Evolutionary conservation across 2,113 vertebrate species (phyloP), one percentile per base, ranked within the genome.

Genomic region (Ageneiosus marmoratus): DNA sequence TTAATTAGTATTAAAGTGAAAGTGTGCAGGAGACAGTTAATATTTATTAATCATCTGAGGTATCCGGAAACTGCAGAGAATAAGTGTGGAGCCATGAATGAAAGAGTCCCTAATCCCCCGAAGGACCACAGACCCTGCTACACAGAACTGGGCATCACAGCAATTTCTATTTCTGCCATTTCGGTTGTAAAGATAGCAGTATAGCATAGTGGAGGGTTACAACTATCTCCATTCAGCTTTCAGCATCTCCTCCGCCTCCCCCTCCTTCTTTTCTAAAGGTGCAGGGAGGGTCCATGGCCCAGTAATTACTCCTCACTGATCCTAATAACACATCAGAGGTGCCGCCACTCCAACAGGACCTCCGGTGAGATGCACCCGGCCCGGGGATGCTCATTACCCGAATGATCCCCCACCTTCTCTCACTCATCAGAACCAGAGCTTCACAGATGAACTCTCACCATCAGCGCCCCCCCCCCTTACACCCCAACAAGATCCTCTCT

Each of bases 271-370:
- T 72, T 50, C 73, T 58, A 41, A 78, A 50, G 78, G 82, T 63
- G 70, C 75, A 75, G 81, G 79, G 85, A 58, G 79, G 87, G 89
- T 90, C 91, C 89, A 92, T 88, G 90, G 89, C 87, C 90, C 90
- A 89, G 88, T 93, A 93, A 94, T 93, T 92, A 91, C 91, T 90
- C 92, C 91, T 94, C 92, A 92, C 91, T 93, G 92, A 94, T 94
- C 92, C 91, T 93, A 95, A 93, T 93, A 93, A 92, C 89, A 94
- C 92, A 93, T 93, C 93, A 93, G 89, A 93, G 89, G 90, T 89
- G 87, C 87, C 87, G 84, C 86, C 91, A 93, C 92, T 94, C 93
- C 91, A 94, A 86, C 83, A 53, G 87, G 89, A 93, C 92, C 92
- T 90, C 91, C 90, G 82, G 90, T 90, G 89, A 91, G 92, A 92